phyloP scores from a whole-genome alignment of 2,888 invertebrate species.

The Aethes cnicana region DNA sequence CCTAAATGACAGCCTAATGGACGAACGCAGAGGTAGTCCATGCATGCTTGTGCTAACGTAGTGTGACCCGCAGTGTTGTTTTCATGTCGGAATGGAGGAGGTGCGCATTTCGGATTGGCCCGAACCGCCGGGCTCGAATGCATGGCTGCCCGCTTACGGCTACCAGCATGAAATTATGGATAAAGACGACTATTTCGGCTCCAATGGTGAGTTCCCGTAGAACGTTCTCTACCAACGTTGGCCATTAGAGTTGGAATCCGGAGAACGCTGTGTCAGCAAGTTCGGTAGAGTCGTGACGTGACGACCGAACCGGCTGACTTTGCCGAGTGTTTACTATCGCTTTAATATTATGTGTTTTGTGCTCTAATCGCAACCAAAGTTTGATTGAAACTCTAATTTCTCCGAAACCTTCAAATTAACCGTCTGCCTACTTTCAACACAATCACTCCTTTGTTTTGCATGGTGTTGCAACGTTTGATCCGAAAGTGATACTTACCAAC shows the following conservation, averaged over 20 bases:
- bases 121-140: constrained; percentile 86
- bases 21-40: constrained; percentile 77
- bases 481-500: constrained; percentile 9
- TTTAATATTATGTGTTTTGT: constrained; percentile 32
- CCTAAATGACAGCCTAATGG: constrained; percentile 78
- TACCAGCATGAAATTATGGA: constrained; percentile 86
- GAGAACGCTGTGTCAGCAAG: constrained; percentile 43
- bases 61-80: constrained; percentile 77
- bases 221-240: constrained; percentile 37
- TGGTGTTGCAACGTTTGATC: constrained; percentile 39
- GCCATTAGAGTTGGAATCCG: constrained; percentile 41
- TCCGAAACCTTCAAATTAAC: constrained; percentile 1
- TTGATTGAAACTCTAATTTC: not conserved
- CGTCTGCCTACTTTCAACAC: constrained; percentile 24
- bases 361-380: constrained; percentile 4
- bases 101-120: constrained; percentile 86
- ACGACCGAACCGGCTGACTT: constrained; percentile 5
- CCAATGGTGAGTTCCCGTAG: constrained; percentile 81
- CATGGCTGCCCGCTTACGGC: constrained; percentile 91
- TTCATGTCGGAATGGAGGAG: constrained; percentile 82
- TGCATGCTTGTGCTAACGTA: constrained; percentile 72
- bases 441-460: constrained; percentile 33
- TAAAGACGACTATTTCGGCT: constrained; percentile 85
- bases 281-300: too few species aligned
- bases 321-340: constrained; percentile 15